Base-by-base conservation (phyloP, 2,113 vertebrate species). In the Laticauda colubrina region DNA sequence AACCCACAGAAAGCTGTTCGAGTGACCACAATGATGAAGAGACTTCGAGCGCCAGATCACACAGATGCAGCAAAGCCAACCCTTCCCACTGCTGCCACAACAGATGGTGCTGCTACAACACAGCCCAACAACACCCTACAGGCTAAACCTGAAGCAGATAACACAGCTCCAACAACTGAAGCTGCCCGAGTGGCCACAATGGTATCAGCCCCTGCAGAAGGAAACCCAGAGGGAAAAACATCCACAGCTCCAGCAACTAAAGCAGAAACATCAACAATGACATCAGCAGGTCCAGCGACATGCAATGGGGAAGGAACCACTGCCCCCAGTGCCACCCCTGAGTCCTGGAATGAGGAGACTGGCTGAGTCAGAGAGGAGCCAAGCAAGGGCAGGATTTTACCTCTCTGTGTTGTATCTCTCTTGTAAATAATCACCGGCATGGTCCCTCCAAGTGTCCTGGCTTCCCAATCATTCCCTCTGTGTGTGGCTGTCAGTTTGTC, bases 1-100 rank as follows among this genome's bases (percentile, higher is more conserved):
- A 89, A 91, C 59, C 96, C 81, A n/a, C 97, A 99, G 99, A 99
- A 99, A 98, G 99, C 99, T 0, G 98, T 99, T 91, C 98, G 99
- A 90, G 99, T 99, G 95, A 99, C 99, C 91, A 99, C 99, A 75
- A 98, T 99, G 95, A 99, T 99, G 99, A 99, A 99, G 96, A 97
- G 99, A 85, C 98, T 99, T 94, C 97, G 99, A 92, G 98, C 98
- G 0, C 98, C 99, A 0, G 99, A 99, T 93, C 98, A 98, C 90
- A 97, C 98, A 2, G 97, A 97, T 39, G 64, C 96, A 0, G 93
- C 51, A 3, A 94, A 56, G 87, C 94, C 95, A 95, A 96, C 12
- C 91, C 93, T 93, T 95, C 90, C 96, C 0, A 87, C 94, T 3
- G 7, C 94, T 54, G 56, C 94, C 64, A 87, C 96, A 64, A 96